phyloP scores from a whole-genome alignment of 2,797 vertebrate species.

The Sebastes variabilis region DNA sequence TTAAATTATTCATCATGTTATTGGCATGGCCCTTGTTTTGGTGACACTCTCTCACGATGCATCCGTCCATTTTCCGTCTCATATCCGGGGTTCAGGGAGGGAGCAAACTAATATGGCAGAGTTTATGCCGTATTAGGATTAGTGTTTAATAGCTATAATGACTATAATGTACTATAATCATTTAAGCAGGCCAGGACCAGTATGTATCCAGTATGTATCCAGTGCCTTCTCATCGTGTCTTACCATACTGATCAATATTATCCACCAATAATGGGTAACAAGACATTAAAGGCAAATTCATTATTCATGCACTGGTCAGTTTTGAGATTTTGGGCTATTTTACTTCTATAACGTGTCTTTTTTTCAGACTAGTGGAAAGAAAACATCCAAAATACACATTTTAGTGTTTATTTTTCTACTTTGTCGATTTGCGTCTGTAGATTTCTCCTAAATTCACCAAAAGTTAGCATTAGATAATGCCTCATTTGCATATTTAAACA shows the following conservation, averaged over 20 bases:
- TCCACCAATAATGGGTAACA: background rate
- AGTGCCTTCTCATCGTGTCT: background rate
- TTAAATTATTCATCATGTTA: conserved; percentile 41
- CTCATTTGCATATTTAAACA: too few species aligned
- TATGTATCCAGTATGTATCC: background rate
- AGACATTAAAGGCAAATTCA: too few species aligned
- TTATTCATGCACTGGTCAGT: fast-evolving
- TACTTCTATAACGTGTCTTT: too few species aligned
- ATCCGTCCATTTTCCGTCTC: background rate
- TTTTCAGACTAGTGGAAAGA: too few species aligned
- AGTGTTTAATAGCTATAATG: background rate
- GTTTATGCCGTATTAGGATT: background rate
- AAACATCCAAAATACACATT: too few species aligned
- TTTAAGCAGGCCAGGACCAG: background rate
- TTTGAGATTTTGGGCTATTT: too few species aligned
- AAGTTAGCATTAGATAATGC: too few species aligned
- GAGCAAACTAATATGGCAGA: background rate
- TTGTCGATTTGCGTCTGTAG: too few species aligned
- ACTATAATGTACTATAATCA: too few species aligned
- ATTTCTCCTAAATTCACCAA: too few species aligned
- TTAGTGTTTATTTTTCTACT: fast-evolving
- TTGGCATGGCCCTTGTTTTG: background rate
- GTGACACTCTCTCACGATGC: background rate
- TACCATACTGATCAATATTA: background rate
- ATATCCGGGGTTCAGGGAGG: background rate